These are phyloP conservation scores for Anableps anableps DNA, from an alignment of 2,797 vertebrate species.

Conservation along the genomic window DNA sequence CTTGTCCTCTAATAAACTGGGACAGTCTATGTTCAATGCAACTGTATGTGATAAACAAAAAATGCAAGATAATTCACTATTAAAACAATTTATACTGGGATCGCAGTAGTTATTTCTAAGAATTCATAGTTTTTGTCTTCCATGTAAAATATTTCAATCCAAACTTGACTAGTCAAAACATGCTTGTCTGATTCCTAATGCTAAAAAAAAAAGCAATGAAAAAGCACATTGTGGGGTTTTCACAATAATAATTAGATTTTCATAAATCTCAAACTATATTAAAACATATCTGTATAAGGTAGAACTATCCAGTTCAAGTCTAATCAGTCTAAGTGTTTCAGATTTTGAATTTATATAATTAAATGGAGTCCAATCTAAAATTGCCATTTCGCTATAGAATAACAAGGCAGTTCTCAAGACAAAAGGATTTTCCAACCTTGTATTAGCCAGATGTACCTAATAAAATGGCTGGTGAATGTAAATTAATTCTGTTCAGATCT, in stretches of 20 bases:
- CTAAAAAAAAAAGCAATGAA: no score
- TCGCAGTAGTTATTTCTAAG: background rate
- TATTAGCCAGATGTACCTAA: background rate
- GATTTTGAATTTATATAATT: background rate
- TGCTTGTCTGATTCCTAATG: background rate
- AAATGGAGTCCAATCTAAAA: background rate
- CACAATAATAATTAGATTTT: background rate
- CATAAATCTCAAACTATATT: background rate
- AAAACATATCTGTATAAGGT: no score
- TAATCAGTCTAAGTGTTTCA: no score
- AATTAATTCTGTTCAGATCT: conserved; percentile 21
- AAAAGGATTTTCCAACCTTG: background rate
- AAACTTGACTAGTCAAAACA: background rate
- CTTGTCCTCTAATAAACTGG: background rate
- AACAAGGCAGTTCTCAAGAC: background rate
- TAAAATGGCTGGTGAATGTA: background rate
- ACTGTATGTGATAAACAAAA: background rate
- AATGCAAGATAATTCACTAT: background rate
- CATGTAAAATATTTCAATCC: background rate
- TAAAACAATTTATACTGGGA: background rate
- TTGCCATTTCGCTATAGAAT: background rate
- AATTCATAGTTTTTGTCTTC: background rate
- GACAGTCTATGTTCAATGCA: background rate
- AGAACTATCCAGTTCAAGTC: no score
- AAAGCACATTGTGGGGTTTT: no score